A percentile compares a stretch with the other conserved stretches of the same genome.
phyloP scores from a whole-genome alignment of 1,140 invertebrate genomes.

The Augochlora pura region DNA sequence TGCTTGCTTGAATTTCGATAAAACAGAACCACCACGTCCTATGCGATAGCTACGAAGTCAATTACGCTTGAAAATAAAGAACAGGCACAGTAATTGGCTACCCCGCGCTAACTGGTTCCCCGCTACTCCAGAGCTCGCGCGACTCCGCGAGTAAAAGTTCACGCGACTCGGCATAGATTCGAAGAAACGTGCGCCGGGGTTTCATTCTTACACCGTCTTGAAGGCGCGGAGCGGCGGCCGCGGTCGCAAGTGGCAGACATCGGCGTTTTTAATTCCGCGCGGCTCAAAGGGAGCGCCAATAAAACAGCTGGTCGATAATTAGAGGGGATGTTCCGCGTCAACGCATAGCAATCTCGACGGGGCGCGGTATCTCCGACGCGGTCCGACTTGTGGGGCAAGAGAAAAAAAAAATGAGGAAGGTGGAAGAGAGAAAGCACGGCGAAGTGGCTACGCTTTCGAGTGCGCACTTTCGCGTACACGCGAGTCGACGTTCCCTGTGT shows the following conservation, averaged over 20 bases:
- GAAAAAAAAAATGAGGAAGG: neutral
- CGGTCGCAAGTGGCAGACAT: constrained; percentile 26
- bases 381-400: neutral
- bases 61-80: too few species aligned
- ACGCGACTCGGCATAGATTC: neutral
- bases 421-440: neutral
- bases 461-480: constrained; percentile 30
- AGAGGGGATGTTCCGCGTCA: neutral
- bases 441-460: constrained; percentile 21
- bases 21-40: too few species aligned
- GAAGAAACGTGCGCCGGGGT: constrained; percentile 26
- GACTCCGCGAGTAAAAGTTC: constrained; percentile 26
- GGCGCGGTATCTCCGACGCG: neutral
- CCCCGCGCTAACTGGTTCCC: too few species aligned
- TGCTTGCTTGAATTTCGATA: too few species aligned
- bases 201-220: constrained; percentile 34
- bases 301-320: constrained; percentile 44
- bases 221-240: neutral
- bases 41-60: too few species aligned
- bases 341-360: neutral
- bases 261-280: constrained; percentile 30
- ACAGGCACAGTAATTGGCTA: too few species aligned
- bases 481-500: constrained; percentile 48
- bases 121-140: too few species aligned
- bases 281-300: constrained; percentile 24